Evolutionary conservation across 30 jellyfish, hydroid and myxozoan genomes (phyloP), one percentile per base, ranked within the genome.

Genomic region (Pelagia noctiluca): DNA sequence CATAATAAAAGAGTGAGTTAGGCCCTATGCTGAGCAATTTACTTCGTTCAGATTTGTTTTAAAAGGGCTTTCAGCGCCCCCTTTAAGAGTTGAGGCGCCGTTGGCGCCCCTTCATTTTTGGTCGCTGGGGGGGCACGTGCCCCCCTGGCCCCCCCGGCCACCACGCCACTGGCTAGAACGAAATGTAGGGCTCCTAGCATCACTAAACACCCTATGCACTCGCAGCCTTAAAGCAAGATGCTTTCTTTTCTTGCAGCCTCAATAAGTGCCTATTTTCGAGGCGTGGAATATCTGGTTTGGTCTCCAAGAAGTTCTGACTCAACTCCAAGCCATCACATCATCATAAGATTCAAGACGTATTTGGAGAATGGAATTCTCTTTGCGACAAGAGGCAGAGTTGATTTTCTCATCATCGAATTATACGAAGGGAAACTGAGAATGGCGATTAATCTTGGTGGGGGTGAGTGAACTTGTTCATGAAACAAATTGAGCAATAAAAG

Each of bases 381-480:
- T 13, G 73, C 91, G 2, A 83, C 92, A 1, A 83, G 85, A 38
- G 70, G 67, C 33, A 71, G 24, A 23, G 68, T 71, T 16, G 97
- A 90, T 77, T 94, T 76, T 37, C 92, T 90, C 31, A 83, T 84
- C 61, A 24, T 90, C 2, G 97, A 90, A 79, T 13, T 90, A 21
- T 46, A 81, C 50, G 18, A 61, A 28, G 90, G 92, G 21, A 50
- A 34, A 11, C 46, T 90, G 28, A 32, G 91, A 31, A 64, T 90
- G 88, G 73, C 94, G 7, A 90, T 90, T 48, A 73, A 90, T 60
- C 57, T 90, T 50, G 97, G 97, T 35, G 97, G 96, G 77, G 97
- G 97, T 90, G 31, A 30, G 95, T 22, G 18, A 24, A 22, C 31
- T 42, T 38, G 4, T 80, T 62, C 18, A 63, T 2, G 8, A 30